These are phyloP conservation scores for Brassicogethes aeneus DNA, from an alignment of 2,888 invertebrate species.

Conservation along the genomic window DNA sequence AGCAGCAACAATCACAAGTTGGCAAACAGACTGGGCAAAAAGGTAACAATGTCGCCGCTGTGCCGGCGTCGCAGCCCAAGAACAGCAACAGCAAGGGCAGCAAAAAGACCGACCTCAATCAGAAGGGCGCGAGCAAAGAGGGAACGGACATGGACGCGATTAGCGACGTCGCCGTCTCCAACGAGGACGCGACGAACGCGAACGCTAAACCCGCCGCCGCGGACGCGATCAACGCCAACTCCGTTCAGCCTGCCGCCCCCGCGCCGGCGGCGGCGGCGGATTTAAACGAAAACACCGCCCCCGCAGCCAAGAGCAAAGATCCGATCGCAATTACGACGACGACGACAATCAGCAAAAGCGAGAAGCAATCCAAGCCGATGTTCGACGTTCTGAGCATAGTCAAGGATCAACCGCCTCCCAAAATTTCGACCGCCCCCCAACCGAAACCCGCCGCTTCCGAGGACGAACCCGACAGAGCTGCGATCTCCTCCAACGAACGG, in stretches of 20 bases:
- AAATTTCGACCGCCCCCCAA: constrained; percentile 18
- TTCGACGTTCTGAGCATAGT: constrained; percentile 36
- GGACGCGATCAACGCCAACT: constrained; percentile 26
- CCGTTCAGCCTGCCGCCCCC: constrained; percentile 7
- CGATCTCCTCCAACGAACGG: constrained; percentile 31
- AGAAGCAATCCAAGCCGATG: constrained; percentile 14
- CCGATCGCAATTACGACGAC: constrained; percentile 1
- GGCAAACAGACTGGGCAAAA: constrained; percentile 12
- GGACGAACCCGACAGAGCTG: constrained; percentile 34
- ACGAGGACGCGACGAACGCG: constrained; percentile 5
- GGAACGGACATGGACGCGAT: constrained; percentile 54
- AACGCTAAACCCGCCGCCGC: constrained; percentile 11
- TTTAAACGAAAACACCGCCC: neutral
- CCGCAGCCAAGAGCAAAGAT: neutral
- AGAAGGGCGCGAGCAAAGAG: constrained; percentile 50
- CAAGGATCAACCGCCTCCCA: constrained; percentile 31
- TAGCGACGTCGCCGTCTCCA: constrained; percentile 29
- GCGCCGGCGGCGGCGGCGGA: constrained; percentile 8
- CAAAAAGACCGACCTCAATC: constrained; percentile 46
- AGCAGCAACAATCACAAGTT: constrained; percentile 12
- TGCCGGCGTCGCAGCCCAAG: constrained; percentile 38
- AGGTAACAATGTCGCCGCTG: constrained; percentile 13
- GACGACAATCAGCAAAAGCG: constrained; percentile 21
- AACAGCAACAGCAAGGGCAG: constrained; percentile 44
- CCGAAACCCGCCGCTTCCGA: constrained; percentile 9